A percentile compares a stretch with the other conserved stretches of the same genome.
Evolutionary conservation across 2,888 invertebrate genomes (phyloP).

Genomic region (Euplagia quadripunctaria): DNA sequence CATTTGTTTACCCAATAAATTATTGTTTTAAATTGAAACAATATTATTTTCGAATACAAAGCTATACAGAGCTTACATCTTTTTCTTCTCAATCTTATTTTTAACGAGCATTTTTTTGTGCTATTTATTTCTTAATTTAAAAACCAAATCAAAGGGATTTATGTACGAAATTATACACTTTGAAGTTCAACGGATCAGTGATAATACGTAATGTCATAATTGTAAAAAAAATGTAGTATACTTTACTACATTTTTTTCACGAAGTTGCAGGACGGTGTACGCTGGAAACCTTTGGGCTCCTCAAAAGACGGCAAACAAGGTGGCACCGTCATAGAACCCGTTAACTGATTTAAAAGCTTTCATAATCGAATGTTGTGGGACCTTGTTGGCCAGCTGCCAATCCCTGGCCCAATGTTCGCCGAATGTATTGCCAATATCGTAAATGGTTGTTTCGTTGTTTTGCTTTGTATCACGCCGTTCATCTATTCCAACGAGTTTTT

Average conservation of each 20-base stretch:
- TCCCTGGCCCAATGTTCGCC: slow-evolving; percentile 43
- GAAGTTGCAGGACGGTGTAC: slow-evolving; percentile 33
- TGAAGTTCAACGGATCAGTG: neutral
- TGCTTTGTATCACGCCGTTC: slow-evolving; percentile 13
- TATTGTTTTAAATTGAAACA: neutral
- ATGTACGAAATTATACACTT: neutral
- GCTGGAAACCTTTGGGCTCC: slow-evolving; percentile 1
- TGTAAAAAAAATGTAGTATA: too few relatives aligned
- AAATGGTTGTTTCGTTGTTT: slow-evolving; percentile 54
- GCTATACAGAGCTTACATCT: neutral
- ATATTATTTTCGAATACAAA: neutral
- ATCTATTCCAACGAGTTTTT: slow-evolving; percentile 6
- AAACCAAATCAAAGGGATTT: too few relatives aligned
- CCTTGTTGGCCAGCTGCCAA: slow-evolving; percentile 60
- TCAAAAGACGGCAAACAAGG: slow-evolving; percentile 67
- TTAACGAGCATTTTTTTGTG: neutral
- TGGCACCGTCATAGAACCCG: slow-evolving; percentile 58
- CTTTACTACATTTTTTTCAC: neutral
- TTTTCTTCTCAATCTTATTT: neutral
- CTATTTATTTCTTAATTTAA: neutral
- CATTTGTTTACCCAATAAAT: neutral
- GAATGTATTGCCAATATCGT: slow-evolving; percentile 53
- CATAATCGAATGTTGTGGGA: slow-evolving; percentile 70
- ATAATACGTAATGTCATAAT: too few relatives aligned
- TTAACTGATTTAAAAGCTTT: slow-evolving; percentile 80